Conservation (phyloP, 2,888 invertebrate genomes). For the Julus scandinavius region DNA sequence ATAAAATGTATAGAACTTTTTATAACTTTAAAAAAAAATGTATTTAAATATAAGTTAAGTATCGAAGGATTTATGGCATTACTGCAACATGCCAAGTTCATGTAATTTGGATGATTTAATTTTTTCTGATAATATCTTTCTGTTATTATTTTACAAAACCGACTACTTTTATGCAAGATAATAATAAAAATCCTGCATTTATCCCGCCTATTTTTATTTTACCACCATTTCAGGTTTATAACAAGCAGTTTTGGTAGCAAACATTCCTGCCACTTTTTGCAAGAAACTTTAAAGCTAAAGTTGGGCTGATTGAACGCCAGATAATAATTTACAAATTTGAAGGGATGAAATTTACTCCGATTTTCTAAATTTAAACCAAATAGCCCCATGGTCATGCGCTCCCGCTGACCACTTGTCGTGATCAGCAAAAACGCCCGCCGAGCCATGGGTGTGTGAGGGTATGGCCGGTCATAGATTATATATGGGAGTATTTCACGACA, state of each 20-base stretch:
- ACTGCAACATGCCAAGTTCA: too few relatives aligned
- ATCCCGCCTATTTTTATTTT: not conserved
- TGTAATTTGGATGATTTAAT: too few relatives aligned
- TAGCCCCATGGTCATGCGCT: conserved; percentile 22
- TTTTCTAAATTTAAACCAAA: conserved; percentile 35
- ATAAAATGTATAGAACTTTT: too few relatives aligned
- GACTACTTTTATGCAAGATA: too few relatives aligned
- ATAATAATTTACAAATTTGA: conserved; percentile 10
- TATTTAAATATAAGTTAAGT: not conserved
- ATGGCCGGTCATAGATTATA: not conserved
- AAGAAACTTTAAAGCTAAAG: conserved; percentile 1
- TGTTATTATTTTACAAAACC: too few relatives aligned
- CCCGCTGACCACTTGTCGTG: not conserved
- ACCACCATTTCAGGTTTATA: not conserved
- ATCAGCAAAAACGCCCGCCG: not conserved
- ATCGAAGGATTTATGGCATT: too few relatives aligned
- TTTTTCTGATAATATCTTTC: too few relatives aligned
- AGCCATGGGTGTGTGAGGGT: conserved; percentile 9
- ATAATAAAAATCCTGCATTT: too few relatives aligned
- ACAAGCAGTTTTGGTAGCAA: not conserved
- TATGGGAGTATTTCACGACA: conserved; percentile 18
- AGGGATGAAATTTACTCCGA: not conserved
- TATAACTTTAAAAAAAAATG: not conserved
- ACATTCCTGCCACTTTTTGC: not conserved
- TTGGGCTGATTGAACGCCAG: not conserved